These are phyloP conservation scores for Argyrosomus japonicus DNA, from an alignment of 2,113 vertebrate species.

Conservation along the genomic window DNA sequence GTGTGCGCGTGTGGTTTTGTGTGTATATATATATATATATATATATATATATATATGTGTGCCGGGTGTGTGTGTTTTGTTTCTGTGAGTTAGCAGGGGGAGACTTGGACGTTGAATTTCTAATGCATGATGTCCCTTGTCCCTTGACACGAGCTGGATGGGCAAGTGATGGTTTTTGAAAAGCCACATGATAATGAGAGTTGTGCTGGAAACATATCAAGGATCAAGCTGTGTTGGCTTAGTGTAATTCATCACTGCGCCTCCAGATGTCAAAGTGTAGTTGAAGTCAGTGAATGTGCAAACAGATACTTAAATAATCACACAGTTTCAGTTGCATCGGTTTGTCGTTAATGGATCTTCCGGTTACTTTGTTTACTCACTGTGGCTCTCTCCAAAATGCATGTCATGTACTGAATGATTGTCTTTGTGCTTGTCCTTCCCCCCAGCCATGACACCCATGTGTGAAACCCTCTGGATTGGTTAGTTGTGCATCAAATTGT, in stretches of 20 bases:
- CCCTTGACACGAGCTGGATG: slow-evolving; percentile 63
- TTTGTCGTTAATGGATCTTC: neutral
- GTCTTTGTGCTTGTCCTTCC: neutral
- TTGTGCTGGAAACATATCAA: slow-evolving; percentile 71
- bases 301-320: slow-evolving; percentile 38
- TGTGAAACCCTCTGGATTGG: slow-evolving; percentile 27
- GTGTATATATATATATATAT: neutral
- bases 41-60: neutral
- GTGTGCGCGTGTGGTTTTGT: slow-evolving; percentile 14
- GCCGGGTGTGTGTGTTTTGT: slow-evolving; percentile 25
- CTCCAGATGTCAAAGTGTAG: slow-evolving; percentile 58
- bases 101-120: slow-evolving; percentile 62
- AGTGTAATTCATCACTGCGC: slow-evolving; percentile 61
- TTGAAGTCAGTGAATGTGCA: slow-evolving; percentile 45
- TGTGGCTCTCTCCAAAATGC: slow-evolving; percentile 3
- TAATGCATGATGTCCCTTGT: slow-evolving; percentile 58
- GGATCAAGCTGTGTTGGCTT: slow-evolving; percentile 59
- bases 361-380: neutral
- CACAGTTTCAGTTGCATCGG: slow-evolving; percentile 2
- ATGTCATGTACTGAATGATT: neutral
- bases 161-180: slow-evolving; percentile 60
- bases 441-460: neutral
- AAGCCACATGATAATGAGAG: slow-evolving; percentile 69
- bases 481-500: slow-evolving; percentile 37
- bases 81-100: slow-evolving; percentile 37